Evolutionary conservation across 1,140 invertebrate species (phyloP).

Genomic region (Trigoniulus corallinus): DNA sequence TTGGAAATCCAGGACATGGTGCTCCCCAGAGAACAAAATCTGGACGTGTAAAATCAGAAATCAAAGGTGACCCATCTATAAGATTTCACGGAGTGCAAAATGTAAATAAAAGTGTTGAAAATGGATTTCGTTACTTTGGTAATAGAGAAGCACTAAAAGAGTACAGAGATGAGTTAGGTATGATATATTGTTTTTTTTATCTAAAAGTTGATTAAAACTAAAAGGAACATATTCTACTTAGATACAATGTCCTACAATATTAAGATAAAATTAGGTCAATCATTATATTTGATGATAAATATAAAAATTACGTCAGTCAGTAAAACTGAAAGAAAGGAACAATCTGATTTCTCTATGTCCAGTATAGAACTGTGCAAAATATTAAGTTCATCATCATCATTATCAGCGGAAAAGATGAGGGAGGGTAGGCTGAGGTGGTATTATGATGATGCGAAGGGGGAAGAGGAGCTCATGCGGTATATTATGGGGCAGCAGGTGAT

Average conservation of each 20-base stretch:
- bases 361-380: no score
- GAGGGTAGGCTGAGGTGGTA: no score
- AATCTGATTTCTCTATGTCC: not conserved
- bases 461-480: no score
- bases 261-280: not conserved
- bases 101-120: not conserved
- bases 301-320: not conserved
- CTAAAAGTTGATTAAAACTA: not conserved
- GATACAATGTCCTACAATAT: not conserved
- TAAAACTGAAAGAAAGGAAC: not conserved
- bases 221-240: not conserved
- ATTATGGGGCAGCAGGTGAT: no score
- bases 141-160: not conserved
- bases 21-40: not conserved
- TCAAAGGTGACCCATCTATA: not conserved
- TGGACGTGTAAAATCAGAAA: not conserved
- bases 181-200: not conserved
- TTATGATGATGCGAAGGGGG: no score
- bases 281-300: not conserved
- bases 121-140: not conserved
- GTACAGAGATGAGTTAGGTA: constrained; percentile 4
- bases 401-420: no score
- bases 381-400: no score
- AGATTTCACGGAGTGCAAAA: not conserved
- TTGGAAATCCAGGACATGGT: constrained; percentile 2